Evolutionary conservation across 2,113 vertebrate species (phyloP), one percentile per base, ranked within the genome.

Genomic region (Chionodraco myersi): DNA sequence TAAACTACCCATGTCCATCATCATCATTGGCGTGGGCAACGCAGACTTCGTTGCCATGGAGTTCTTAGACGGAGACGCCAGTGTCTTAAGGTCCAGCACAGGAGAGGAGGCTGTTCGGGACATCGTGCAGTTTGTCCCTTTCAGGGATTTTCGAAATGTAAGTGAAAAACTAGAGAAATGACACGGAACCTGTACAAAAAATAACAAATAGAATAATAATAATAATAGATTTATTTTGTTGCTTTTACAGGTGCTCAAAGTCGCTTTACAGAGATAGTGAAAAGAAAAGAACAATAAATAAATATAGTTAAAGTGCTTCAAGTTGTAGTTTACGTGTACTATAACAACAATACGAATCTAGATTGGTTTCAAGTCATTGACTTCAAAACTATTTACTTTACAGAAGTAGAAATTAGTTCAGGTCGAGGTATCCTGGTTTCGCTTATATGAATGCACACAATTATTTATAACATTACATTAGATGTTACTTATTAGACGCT

Each of bases 31-130:
- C 0, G 98, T 99, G 58, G 98, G 98, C 80, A 99, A 99, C 0
- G 98, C 98, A 0, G 98, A 99, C 94, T 99, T 99, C 0, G 95
- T 96, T 0, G 98, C 98, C 90, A 99, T 99, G 98, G 98, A 99
- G 92, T 99, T 99, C 91, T 93, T 99, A 72, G 98, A 99, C 0
- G 98, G 96, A 54, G 98, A 99, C 82, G 97, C 94, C 92, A 96
- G 96, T 0, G 94, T 92, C 26, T 90, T 99, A 92, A 94, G 96
- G 80, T 98, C 98, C 49, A 84, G 96, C 93, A 96, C 96, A 0
- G 98, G 98, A 15, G 98, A 99, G 91, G 97, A 99, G 89, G 97
- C 98, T 0, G 90, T 95, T 49, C 94, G 98, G 0, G 98, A 99
- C 87, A 99, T 99, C 0, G 98, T 99, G 81, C 98, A 99, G 93